Evolutionary conservation across 2,797 vertebrate species (phyloP).

Genomic region (Pithecia hirsuta): DNA sequence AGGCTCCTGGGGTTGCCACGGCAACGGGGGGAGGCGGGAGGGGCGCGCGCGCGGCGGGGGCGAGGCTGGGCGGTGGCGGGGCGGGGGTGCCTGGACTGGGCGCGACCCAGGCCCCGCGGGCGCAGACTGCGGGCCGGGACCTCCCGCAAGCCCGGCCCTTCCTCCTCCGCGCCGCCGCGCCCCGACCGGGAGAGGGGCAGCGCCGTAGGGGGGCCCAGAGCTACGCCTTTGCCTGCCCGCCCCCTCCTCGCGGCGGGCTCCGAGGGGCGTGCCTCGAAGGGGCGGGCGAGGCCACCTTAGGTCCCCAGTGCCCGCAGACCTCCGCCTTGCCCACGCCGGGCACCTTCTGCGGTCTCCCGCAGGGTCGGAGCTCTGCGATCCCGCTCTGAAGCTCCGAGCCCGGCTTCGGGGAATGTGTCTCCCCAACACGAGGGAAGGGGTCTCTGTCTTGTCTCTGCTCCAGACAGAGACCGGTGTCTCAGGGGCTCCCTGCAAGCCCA

Average conservation of each 20-base stretch:
- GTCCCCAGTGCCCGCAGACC: not conserved
- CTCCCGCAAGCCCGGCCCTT: not conserved
- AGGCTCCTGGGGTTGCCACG: slow-evolving; percentile 80
- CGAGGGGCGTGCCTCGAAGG: not conserved
- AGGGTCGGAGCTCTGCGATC: not conserved
- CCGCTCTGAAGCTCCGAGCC: not conserved
- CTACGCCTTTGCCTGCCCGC: not conserved
- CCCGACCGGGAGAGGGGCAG: not conserved
- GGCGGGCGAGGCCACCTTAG: not conserved
- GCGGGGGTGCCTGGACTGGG: not conserved
- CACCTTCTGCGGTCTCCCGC: not conserved
- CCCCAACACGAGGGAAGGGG: too few species aligned
- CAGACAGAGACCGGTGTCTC: not conserved
- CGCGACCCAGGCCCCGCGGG: not conserved
- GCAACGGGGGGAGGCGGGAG: slow-evolving; percentile 79
- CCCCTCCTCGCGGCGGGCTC: not conserved
- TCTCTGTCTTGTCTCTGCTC: too few species aligned
- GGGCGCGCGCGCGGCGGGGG: slow-evolving; percentile 57
- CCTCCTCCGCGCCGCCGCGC: not conserved
- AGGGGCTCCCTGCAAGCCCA: not conserved
- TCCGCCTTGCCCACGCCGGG: not conserved
- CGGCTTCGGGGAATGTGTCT: not conserved
- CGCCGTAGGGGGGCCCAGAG: not conserved
- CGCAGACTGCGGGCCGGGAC: not conserved
- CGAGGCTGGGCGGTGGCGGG: slow-evolving; percentile 42